Base-by-base conservation (phyloP, 2,888 invertebrate species). In the Dascillus cervinus region DNA sequence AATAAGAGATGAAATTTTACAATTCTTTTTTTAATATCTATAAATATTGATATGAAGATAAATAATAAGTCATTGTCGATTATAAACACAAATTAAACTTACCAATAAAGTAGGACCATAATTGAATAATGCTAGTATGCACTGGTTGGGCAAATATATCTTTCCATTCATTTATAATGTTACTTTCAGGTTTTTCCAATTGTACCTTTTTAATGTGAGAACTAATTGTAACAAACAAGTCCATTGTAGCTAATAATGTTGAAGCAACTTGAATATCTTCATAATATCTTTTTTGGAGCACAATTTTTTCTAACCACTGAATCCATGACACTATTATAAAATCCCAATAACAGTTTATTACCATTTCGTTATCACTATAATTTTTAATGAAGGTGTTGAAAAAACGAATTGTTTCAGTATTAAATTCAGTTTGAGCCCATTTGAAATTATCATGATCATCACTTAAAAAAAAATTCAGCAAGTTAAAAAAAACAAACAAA, bases 311-410 rank as follows among this genome's bases (percentile, higher is more conserved):
- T 6, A 51, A 47, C 76, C 87, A 79, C 9, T 79, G 75, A 36
- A 78, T 77, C 14, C 84, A 62, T 30, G 78, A 72, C 55, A 88
- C 76, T 43, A 81, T 70, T 44, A 77, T 66, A 54, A 81, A 78
- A 66, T 88, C 88, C 86, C 88, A 87, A 47, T 77, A 72, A 41
- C n/a, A n/a, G n/a, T n/a, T n/a, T n/a, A n/a, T n/a, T n/a, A n/a
- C n/a, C n/a, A n/a, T n/a, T n/a, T n/a, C n/a, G n/a, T n/a, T n/a
- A n/a, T n/a, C n/a, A n/a, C n/a, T n/a, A n/a, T n/a, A n/a, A n/a
- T n/a, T n/a, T n/a, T n/a, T n/a, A n/a, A n/a, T n/a, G n/a, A n/a
- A n/a, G n/a, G n/a, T n/a, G n/a, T n/a, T n/a, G n/a, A n/a, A n/a
- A n/a, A n/a, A 55, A 34, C 61, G 55, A 34, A 66, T 55, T 6